Evolutionary conservation across 2,113 vertebrate species (phyloP).

Genomic region (Naja naja): DNA sequence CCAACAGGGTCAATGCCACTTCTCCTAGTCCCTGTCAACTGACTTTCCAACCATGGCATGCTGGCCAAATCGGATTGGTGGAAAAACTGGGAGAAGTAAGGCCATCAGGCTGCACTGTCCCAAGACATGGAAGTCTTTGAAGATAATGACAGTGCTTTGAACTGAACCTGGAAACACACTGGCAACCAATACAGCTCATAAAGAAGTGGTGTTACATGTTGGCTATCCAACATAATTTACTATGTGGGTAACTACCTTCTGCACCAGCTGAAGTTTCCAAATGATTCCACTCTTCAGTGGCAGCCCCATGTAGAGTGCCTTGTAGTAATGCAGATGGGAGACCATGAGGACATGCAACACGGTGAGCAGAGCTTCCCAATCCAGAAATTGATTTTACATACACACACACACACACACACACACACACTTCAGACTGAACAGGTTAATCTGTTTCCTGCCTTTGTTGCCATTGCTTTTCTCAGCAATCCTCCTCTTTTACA

Average conservation of each 20-base stretch:
- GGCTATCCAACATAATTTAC: too few relatives aligned
- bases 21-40: too few relatives aligned
- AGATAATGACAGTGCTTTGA: background rate
- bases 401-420: background rate
- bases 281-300: background rate
- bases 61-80: background rate
- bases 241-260: background rate
- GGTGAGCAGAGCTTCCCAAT: background rate
- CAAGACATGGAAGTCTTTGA: background rate
- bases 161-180: background rate
- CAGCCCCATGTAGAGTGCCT: background rate
- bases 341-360: background rate
- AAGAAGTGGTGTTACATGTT: background rate
- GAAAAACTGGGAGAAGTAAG: background rate
- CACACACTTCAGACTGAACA: background rate
- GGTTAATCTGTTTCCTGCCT: background rate
- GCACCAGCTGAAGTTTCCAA: background rate
- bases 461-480: background rate
- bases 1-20: too few relatives aligned
- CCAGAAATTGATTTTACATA: background rate
- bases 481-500: background rate
- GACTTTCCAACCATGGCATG: too few relatives aligned
- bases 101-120: background rate
- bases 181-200: background rate
- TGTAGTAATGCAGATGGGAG: background rate